These are phyloP conservation scores for Zootermopsis nevadensis DNA, from an alignment of 2,888 invertebrate species.

Conservation along the genomic window DNA sequence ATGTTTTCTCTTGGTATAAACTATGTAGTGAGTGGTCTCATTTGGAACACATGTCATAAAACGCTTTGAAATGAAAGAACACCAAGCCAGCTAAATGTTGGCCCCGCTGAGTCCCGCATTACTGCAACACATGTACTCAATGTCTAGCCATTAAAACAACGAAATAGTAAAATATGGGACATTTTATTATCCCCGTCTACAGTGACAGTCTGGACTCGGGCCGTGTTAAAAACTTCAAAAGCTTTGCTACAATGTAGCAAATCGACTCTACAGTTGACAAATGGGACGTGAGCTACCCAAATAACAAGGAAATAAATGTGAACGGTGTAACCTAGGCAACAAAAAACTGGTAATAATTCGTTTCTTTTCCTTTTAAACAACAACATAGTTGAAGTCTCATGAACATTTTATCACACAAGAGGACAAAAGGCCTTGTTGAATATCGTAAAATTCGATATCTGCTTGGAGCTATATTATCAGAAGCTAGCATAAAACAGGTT, in stretches of 20 bases:
- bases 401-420: slow-evolving; percentile 42
- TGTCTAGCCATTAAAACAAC: slow-evolving; percentile 49
- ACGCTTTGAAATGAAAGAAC: slow-evolving; percentile 28
- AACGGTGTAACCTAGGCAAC: slow-evolving; percentile 22
- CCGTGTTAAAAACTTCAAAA: slow-evolving; percentile 4
- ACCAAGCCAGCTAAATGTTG: neutral
- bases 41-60: slow-evolving; percentile 8
- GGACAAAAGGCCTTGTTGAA: slow-evolving; percentile 39
- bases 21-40: neutral
- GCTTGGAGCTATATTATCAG: slow-evolving; percentile 1
- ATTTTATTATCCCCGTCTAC: slow-evolving; percentile 44
- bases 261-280: slow-evolving; percentile 46
- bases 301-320: slow-evolving; percentile 44
- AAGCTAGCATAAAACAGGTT: neutral
- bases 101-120: neutral
- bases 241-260: slow-evolving; percentile 18
- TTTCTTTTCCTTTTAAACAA: slow-evolving; percentile 13
- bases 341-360: neutral
- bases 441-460: slow-evolving; percentile 40
- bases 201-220: neutral
- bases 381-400: slow-evolving; percentile 43
- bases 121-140: slow-evolving; percentile 21
- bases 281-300: slow-evolving; percentile 48
- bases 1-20: no score
- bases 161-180: slow-evolving; percentile 51